These are phyloP conservation scores for Chloroclystis v-ata DNA, from an alignment of 2,888 invertebrate species.

Conservation along the genomic window DNA sequence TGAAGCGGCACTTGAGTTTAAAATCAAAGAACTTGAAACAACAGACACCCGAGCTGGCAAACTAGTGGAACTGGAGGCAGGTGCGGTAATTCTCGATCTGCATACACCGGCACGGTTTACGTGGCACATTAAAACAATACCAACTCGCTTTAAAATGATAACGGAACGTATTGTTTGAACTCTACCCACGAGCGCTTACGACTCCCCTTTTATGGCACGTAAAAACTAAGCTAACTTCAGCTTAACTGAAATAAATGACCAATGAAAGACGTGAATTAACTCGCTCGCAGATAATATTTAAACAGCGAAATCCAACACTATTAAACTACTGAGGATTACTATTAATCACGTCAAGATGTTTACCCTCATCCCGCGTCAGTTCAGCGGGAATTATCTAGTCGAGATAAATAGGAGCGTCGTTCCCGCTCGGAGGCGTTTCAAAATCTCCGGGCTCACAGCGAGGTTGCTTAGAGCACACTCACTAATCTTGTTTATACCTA, in stretches of 20 bases:
- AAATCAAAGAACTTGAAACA: conserved; percentile 19
- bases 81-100: conserved; percentile 23
- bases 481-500: conserved; percentile 43
- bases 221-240: conserved; percentile 16
- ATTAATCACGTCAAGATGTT: conserved; percentile 75
- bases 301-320: conserved; percentile 67
- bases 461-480: conserved; percentile 43
- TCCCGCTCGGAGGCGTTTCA: conserved; percentile 44
- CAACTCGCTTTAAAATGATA: conserved; percentile 28
- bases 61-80: conserved; percentile 25
- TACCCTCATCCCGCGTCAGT: conserved; percentile 71
- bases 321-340: conserved; percentile 71
- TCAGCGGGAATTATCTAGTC: conserved; percentile 65
- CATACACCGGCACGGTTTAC: conserved; percentile 6
- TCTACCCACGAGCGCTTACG: conserved; percentile 18
- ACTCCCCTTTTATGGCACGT: conserved; percentile 21
- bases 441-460: conserved; percentile 49
- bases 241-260: conserved; percentile 22
- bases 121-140: conserved; percentile 20
- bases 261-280: conserved; percentile 41
- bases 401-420: conserved; percentile 65
- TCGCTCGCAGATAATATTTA: conserved; percentile 52
- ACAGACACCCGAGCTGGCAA: conserved; percentile 19
- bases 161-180: conserved; percentile 29
- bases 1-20: conserved; percentile 4